Evolutionary conservation across 2,888 invertebrate genomes (phyloP).

Genomic region (Spodoptera exigua): DNA sequence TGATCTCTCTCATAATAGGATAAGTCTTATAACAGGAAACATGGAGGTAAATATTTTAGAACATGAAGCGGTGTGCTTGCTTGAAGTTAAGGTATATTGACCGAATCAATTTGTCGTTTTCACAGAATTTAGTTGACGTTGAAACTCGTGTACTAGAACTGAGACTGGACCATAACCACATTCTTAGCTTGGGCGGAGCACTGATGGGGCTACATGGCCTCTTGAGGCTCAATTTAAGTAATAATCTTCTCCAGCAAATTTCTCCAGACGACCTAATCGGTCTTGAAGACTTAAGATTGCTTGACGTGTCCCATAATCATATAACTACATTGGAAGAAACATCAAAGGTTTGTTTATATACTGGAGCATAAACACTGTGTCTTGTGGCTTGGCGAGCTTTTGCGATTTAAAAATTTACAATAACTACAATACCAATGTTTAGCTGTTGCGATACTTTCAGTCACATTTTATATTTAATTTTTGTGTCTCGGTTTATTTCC

Average conservation of each 20-base stretch:
- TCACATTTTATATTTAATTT: not conserved
- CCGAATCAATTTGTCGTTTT: conserved; percentile 41
- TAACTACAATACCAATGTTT: conserved; percentile 2
- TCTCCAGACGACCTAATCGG: conserved; percentile 94
- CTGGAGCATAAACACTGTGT: conserved; percentile 41
- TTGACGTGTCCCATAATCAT: conserved; percentile 94
- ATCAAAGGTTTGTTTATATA: conserved; percentile 91
- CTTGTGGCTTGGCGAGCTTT: conserved; percentile 56
- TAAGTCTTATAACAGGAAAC: conserved; percentile 91
- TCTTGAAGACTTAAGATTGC: conserved; percentile 91
- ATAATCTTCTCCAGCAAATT: conserved; percentile 93
- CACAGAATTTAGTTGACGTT: conserved; percentile 93
- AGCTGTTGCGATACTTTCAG: conserved; percentile 35
- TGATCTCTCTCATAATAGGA: conserved; percentile 94
- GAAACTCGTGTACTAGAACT: conserved; percentile 93
- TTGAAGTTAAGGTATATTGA: not conserved
- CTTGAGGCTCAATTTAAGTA: conserved; percentile 92
- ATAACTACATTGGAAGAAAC: conserved; percentile 94
- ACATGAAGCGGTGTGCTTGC: not conserved
- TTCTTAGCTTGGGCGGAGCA: conserved; percentile 92
- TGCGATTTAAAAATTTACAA: conserved; percentile 44
- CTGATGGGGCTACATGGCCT: conserved; percentile 93
- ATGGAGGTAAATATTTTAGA: conserved; percentile 87
- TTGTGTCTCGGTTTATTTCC: conserved; percentile 66
- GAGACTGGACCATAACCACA: conserved; percentile 92